Evolutionary conservation across 2,888 invertebrate genomes (phyloP).

Genomic region (Hirtodrosophila duncani): DNA sequence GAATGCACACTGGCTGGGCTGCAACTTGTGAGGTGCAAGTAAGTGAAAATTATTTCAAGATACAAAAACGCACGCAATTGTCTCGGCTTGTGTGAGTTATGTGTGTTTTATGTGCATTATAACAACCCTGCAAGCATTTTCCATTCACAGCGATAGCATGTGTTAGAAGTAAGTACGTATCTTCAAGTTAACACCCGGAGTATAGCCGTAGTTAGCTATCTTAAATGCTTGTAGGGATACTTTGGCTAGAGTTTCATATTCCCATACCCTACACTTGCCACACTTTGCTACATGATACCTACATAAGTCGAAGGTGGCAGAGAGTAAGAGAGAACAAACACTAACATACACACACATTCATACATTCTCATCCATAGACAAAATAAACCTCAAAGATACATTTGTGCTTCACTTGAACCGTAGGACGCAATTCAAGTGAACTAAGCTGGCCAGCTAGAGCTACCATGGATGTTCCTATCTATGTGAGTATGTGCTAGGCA

Average conservation of each 20-base stretch:
- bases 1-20: too few species aligned
- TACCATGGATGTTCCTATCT: constrained; percentile 2
- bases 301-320: not conserved
- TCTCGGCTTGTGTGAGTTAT: not conserved
- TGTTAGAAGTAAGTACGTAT: too few species aligned
- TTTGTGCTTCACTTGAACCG: constrained; percentile 71
- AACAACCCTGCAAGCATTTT: too few species aligned
- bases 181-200: too few species aligned
- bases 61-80: constrained; percentile 19
- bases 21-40: constrained; percentile 15
- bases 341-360: constrained; percentile 3
- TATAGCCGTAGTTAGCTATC: too few species aligned
- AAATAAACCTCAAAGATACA: constrained; percentile 72
- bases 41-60: constrained; percentile 59
- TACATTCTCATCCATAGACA: constrained; percentile 15
- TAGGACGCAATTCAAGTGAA: constrained; percentile 62
- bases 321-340: constrained; percentile 11
- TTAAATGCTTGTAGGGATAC: not conserved
- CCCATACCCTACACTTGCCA: constrained; percentile 17
- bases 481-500: not conserved
- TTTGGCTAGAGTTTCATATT: constrained; percentile 9
- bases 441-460: constrained; percentile 54
- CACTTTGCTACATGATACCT: constrained; percentile 33
- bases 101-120: too few species aligned
- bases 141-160: too few species aligned